Evolutionary conservation across 2,888 invertebrate species (phyloP), one percentile per base, ranked within the genome.

Genomic region (Melangyna quadrimaculata): DNA sequence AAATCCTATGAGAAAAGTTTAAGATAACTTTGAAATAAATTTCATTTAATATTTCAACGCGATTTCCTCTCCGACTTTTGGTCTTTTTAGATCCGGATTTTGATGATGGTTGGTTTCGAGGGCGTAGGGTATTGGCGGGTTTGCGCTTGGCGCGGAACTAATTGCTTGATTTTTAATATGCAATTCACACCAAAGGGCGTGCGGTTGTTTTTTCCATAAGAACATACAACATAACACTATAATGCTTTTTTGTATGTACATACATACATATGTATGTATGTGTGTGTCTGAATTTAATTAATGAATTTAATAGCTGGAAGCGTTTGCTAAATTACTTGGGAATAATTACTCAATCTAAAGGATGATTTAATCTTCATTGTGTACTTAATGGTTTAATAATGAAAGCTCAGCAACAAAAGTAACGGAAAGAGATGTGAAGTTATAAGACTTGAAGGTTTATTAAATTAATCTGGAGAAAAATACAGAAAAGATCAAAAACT

Each of bases 121-220:
- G n/a, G n/a, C n/a, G n/a, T n/a, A n/a, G n/a, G n/a, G n/a, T n/a
- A 12, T 45, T 45, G 29, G 29, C 29, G 29, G 9, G 35, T 37
- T 59, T 14, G 37, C 9, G n/a, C 19, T 35, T 22, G 14, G 35
- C 29, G 12, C 12, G 29, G 17, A 51, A 69, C 67, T 80, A 79
- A 84, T 79, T 84, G 80, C 83, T 80, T 17, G 75, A 79, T 79
- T 71, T 78, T 59, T 71, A 63, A 57, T 65, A 57, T 78, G 65
- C 78, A 65, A 19, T 57, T 19, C 48, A 65, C 19, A 37, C 32
- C n/a, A 55, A 22, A 22, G 48, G 29, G 65, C 29, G 45, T 48
- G 2, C 5, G n/a, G 17, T n/a, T 12, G 22, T 24, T 22, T n/a
- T n/a, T 32, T n/a, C n/a, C 22, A 22, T 8, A 32, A 43, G 29